Conservation (phyloP, 2,113 vertebrate genomes). For the Montifringilla adamsi region DNA sequence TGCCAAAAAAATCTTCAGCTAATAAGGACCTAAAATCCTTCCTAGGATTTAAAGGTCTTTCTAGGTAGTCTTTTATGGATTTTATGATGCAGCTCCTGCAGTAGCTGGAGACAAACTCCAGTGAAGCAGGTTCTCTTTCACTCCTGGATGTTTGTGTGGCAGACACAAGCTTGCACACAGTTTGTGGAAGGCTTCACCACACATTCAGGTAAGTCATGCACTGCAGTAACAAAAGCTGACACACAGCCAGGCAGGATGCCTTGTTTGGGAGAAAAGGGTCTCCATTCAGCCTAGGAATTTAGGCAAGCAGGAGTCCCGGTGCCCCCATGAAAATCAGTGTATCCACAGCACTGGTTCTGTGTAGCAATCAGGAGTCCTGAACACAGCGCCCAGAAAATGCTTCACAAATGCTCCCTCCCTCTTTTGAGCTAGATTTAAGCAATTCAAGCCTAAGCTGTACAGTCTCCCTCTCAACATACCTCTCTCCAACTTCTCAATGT, state of each 20-base stretch:
- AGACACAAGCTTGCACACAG: not conserved
- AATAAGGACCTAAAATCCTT: not conserved
- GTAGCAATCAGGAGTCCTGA: not conserved
- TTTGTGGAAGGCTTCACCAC: not conserved
- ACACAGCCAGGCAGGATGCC: not conserved
- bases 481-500: constrained; percentile 92
- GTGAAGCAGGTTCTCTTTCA: not conserved
- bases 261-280: not conserved
- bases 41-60: not conserved
- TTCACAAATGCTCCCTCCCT: not conserved
- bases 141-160: not conserved
- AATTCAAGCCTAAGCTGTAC: not conserved
- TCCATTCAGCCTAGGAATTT: not conserved
- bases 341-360: not conserved
- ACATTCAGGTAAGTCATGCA: not conserved
- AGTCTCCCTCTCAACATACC: constrained; percentile 71
- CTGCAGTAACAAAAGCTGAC: not conserved
- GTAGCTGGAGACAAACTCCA: not conserved
- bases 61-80: not conserved
- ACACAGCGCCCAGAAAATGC: not conserved
- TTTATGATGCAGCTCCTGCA: not conserved
- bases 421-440: not conserved
- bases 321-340: not conserved
- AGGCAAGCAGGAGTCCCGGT: not conserved
- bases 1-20: not conserved